A percentile compares a stretch with the other conserved stretches of the same genome.
phyloP scores from a whole-genome alignment of 2,113 vertebrate genomes.

The Chloropsis hardwickii region DNA sequence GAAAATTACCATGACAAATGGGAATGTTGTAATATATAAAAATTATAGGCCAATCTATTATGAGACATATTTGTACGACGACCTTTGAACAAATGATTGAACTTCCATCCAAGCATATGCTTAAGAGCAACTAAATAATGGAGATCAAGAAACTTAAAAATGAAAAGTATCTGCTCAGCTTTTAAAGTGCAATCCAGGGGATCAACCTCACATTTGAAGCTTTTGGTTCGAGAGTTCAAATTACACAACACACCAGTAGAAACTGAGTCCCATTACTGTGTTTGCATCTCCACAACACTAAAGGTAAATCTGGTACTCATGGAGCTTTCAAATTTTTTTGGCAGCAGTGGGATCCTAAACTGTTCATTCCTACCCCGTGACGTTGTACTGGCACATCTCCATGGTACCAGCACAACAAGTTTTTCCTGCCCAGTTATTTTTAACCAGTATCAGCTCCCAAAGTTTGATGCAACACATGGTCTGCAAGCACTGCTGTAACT shows the following conservation, averaged over 20 bases:
- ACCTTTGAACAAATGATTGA: neutral
- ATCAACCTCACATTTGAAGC: neutral
- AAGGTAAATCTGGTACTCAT: rapidly evolving
- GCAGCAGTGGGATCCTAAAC: neutral
- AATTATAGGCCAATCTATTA: neutral
- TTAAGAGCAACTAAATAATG: neutral
- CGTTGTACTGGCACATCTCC: neutral
- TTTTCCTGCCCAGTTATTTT: slow-evolving; percentile 33
- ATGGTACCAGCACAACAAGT: neutral
- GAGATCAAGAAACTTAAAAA: neutral
- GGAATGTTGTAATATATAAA: neutral
- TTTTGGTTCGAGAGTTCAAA: neutral
- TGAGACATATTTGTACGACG: rapidly evolving
- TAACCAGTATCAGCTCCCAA: neutral
- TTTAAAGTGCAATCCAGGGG: neutral
- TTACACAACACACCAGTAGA: neutral
- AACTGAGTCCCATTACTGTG: neutral
- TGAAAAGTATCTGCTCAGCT: neutral
- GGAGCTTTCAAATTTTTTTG: neutral
- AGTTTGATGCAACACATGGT: neutral
- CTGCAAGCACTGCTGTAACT: neutral
- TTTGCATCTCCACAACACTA: neutral
- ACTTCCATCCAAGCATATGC: neutral
- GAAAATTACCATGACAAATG: neutral
- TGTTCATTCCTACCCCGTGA: neutral